A percentile compares a stretch with the other conserved stretches of the same genome.
phyloP scores from a whole-genome alignment of 2,888 invertebrate species.

The Gonocerus acuteangulatus region DNA sequence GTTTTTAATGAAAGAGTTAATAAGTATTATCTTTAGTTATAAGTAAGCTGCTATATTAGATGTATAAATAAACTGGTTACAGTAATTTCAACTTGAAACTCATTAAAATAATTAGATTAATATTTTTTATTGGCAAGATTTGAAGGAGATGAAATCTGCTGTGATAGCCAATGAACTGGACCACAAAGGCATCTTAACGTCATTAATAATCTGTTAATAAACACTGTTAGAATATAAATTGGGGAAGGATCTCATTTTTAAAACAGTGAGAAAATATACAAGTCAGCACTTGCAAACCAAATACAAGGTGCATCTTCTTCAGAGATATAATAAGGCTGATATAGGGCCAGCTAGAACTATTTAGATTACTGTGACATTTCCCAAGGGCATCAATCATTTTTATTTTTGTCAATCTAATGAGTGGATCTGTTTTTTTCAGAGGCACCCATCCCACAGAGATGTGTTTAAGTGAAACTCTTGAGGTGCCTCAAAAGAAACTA shows the following conservation, averaged over 20 bases:
- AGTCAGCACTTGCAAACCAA: conserved; percentile 34
- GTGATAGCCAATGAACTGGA: conserved; percentile 24
- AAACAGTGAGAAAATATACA: neutral
- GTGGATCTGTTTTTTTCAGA: conserved; percentile 36
- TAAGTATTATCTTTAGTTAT: too few species aligned
- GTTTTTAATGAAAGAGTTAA: too few species aligned
- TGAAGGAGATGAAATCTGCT: conserved; percentile 19
- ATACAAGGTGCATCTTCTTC: conserved; percentile 25
- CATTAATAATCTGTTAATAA: neutral
- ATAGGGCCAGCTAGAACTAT: neutral
- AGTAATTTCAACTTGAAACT: too few species aligned
- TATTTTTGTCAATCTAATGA: conserved; percentile 33
- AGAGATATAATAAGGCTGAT: conserved; percentile 21
- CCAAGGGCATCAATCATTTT: conserved; percentile 25
- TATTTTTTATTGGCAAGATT: neutral
- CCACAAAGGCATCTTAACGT: neutral
- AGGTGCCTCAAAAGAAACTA: conserved; percentile 32
- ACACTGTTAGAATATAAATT: too few species aligned
- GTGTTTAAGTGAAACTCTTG: conserved; percentile 29
- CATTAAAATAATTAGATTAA: too few species aligned
- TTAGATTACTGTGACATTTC: neutral
- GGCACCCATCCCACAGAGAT: conserved; percentile 32
- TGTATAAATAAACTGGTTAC: too few species aligned
- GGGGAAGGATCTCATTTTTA: neutral
- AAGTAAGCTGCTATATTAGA: too few species aligned